Evolutionary conservation across 2,113 vertebrate species (phyloP).

Genomic region (Crotalus horridus): DNA sequence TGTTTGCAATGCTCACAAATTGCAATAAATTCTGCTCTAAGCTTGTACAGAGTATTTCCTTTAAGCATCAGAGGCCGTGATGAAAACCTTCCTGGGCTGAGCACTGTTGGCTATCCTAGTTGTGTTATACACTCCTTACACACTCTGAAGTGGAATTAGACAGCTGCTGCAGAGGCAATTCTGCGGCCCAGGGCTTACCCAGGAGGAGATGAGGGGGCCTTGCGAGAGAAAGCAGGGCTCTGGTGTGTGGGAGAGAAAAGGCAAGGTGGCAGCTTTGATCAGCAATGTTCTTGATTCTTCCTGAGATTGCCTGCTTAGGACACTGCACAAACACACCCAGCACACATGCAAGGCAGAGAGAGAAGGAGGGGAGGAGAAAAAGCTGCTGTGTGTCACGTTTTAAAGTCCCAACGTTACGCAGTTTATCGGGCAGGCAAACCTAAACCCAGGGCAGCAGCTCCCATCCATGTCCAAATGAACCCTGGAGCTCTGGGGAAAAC

Average conservation of each 20-base stretch:
- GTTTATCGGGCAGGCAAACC: neutral
- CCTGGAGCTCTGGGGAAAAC: neutral
- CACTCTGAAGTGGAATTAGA: neutral
- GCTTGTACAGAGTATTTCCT: conserved; percentile 19
- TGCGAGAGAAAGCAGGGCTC: neutral
- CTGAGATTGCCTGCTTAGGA: neutral
- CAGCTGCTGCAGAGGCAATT: neutral
- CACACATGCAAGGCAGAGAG: neutral
- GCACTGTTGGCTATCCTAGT: neutral
- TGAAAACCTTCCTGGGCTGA: neutral
- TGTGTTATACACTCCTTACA: neutral
- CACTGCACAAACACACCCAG: neutral
- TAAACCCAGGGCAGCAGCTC: neutral
- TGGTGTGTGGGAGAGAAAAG: neutral
- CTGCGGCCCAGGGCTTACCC: neutral
- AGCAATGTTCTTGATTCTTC: neutral
- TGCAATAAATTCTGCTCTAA: conserved; percentile 50
- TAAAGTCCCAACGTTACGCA: neutral
- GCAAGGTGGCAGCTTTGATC: neutral
- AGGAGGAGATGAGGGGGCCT: neutral
- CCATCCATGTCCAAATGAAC: neutral
- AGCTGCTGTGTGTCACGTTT: neutral
- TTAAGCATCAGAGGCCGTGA: neutral
- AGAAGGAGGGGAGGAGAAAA: too few species aligned
- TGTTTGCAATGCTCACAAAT: conserved; percentile 27